These are phyloP conservation scores for Diadegma fenestrale DNA, from an alignment of 2,888 invertebrate genomes.

Conservation along the genomic window DNA sequence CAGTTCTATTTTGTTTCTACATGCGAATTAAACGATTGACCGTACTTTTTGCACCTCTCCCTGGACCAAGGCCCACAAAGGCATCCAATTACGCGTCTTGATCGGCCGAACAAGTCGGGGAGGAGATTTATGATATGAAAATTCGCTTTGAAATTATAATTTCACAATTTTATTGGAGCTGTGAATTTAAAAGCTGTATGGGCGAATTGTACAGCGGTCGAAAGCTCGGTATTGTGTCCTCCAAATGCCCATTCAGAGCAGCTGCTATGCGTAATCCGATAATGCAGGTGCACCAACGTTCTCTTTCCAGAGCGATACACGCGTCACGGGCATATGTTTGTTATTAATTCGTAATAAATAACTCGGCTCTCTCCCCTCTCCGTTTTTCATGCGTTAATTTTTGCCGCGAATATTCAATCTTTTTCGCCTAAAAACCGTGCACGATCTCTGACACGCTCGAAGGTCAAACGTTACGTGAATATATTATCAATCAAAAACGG, in stretches of 20 bases:
- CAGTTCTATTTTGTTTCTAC: too few relatives aligned
- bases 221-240: slow-evolving; percentile 43
- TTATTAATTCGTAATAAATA: slow-evolving; percentile 67
- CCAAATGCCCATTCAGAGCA: slow-evolving; percentile 68
- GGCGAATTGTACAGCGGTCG: slow-evolving; percentile 28
- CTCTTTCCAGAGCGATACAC: slow-evolving; percentile 57
- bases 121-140: background rate
- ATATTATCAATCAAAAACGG: slow-evolving; percentile 60
- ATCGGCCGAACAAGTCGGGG: background rate
- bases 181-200: slow-evolving; percentile 2
- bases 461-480: slow-evolving; percentile 52
- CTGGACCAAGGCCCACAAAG: background rate
- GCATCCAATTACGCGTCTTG: background rate
- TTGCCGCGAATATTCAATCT: background rate
- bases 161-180: background rate
- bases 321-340: slow-evolving; percentile 72
- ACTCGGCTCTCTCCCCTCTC: slow-evolving; percentile 27
- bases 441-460: slow-evolving; percentile 38
- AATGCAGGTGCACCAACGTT: slow-evolving; percentile 77
- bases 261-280: slow-evolving; percentile 78
- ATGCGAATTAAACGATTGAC: background rate
- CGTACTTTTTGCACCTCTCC: background rate
- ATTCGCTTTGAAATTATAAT: background rate
- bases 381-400: slow-evolving; percentile 12
- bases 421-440: slow-evolving; percentile 26